Evolutionary conservation across 2,888 invertebrate genomes (phyloP), one percentile per base, ranked within the genome.

Genomic region (Plagodis pulveraria): DNA sequence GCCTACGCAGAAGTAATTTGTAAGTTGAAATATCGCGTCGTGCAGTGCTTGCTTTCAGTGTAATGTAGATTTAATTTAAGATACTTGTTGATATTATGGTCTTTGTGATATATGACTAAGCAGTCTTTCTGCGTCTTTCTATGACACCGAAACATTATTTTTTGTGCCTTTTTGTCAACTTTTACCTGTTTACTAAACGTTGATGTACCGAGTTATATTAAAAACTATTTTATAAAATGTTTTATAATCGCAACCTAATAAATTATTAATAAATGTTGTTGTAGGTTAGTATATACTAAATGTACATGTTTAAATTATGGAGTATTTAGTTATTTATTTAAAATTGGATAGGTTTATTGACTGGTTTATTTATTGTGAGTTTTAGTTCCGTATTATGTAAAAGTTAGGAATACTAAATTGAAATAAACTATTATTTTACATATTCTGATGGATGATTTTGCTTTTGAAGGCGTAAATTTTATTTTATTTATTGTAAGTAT

Each of bases 1-100:
- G 91, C 88, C 90, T 32, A 82, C 87, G 51, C 86, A 89, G 67
- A 90, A 91, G 74, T 89, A 86, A 80, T 48, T 43, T 33, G 71
- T 66, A 49, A 60, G 51, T 12, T 45, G 35, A 41, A 40, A 8
- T 33, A 10, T 53, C 6, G 8, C 35, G 49, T 38, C 12, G 48
- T 49, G 10, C 22, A n/a, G 10, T 45, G 35, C 33, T 11, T 44
- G 50, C 11, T 43, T 35, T 10, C 45, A 45, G 41, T 6, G 8
- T 33, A 5, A 34, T 42, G 41, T 33, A 33, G 35, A 35, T 9
- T 12, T 51, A 51, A 22, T 2, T 43, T 49, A 34, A 45, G 35
- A 49, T 52, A 40, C 40, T 40, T 36, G 36, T 5, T 36, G 6
- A 2, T 22, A 4, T 4, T 1, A 22, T n/a, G 4, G 22, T 22